phyloP scores from a whole-genome alignment of 2,888 invertebrate species.

The Orchesella flavescens region DNA sequence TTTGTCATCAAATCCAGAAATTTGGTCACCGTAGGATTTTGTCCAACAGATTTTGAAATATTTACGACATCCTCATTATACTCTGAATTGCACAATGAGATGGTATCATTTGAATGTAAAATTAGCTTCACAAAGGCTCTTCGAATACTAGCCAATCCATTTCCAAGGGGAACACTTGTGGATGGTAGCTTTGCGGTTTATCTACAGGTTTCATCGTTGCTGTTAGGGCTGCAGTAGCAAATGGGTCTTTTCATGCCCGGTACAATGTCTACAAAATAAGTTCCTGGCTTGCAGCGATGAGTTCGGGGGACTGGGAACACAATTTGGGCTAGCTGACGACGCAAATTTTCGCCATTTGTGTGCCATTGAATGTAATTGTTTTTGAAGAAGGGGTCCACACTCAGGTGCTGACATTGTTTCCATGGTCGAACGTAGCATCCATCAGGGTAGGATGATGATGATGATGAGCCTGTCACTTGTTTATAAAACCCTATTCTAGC shows the following conservation, averaged over 20 bases:
- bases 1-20: background rate
- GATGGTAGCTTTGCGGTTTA: background rate
- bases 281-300: slow-evolving; percentile 28
- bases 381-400: background rate
- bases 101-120: background rate
- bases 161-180: background rate
- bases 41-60: background rate
- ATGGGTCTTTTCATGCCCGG: slow-evolving; percentile 24
- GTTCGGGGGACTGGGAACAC: slow-evolving; percentile 13
- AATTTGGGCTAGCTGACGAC: slow-evolving; percentile 4
- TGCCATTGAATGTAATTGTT: background rate
- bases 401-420: background rate
- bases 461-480: no score
- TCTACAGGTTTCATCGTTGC: background rate
- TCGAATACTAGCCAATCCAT: slow-evolving; percentile 1
- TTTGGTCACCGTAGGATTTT: background rate
- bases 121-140: slow-evolving; percentile 6
- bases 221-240: slow-evolving; percentile 16
- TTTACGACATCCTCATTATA: background rate
- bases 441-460: background rate
- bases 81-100: background rate
- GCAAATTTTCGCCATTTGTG: background rate
- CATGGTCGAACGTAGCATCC: slow-evolving; percentile 30
- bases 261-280: slow-evolving; percentile 15
- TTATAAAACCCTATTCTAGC: background rate